A percentile compares a stretch with the other conserved stretches of the same genome.
phyloP scores from a whole-genome alignment of 1,140 invertebrate genomes.

The Octopus sinensis region DNA sequence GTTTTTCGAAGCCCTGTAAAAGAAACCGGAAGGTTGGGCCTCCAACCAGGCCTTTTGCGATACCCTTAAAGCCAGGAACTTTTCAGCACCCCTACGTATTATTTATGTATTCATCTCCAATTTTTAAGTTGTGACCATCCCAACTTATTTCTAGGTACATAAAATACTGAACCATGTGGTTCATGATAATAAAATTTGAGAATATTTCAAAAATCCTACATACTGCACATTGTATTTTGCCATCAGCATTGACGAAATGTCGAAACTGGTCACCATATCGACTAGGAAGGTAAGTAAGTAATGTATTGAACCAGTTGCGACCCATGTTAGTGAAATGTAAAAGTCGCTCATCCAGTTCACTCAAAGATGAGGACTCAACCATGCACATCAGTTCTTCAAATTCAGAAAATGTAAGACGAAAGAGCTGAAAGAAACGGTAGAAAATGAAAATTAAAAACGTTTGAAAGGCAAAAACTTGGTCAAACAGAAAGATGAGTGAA shows the following conservation, averaged over 20 bases:
- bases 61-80: too few species aligned
- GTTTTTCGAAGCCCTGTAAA: too few species aligned
- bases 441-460: background rate
- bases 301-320: constrained; percentile 67
- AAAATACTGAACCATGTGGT: too few species aligned
- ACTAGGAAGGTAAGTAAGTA: constrained; percentile 65
- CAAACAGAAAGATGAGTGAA: too few species aligned
- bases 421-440: constrained; percentile 19
- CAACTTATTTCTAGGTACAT: too few species aligned
- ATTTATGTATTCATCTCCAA: background rate
- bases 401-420: constrained; percentile 64
- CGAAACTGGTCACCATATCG: constrained; percentile 66
- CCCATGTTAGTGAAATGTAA: constrained; percentile 66
- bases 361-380: constrained; percentile 63
- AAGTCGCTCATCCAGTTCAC: constrained; percentile 65
- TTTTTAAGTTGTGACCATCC: too few species aligned
- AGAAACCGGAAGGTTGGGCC: too few species aligned
- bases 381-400: constrained; percentile 68
- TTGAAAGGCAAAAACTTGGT: background rate
- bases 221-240: constrained; percentile 64
- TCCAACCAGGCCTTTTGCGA: too few species aligned
- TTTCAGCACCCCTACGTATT: too few species aligned
- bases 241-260: constrained; percentile 64
- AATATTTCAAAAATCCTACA: constrained; percentile 20
- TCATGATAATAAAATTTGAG: too few species aligned